Percentiles rank a stretch among this genome's conserved stretches.
phyloP scores from a whole-genome alignment of 2,797 vertebrate genomes.

The Hybognathus amarus region DNA sequence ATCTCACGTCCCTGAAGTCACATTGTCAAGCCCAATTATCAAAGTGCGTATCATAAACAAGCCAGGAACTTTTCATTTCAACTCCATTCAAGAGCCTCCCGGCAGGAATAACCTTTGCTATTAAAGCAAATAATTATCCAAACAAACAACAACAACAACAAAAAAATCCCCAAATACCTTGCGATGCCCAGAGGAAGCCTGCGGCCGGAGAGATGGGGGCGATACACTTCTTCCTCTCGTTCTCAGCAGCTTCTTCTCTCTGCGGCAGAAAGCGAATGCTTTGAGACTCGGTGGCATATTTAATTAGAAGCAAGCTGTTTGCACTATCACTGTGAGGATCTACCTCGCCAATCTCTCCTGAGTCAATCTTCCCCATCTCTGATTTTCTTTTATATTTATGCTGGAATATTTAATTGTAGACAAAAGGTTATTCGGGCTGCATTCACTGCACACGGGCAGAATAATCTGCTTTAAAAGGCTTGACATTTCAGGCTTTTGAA shows the following conservation, averaged over 20 bases:
- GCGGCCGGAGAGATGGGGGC: conserved; percentile 97
- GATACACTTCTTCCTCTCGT: conserved; percentile 94
- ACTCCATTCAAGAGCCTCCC: conserved; percentile 81
- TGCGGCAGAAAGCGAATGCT: conserved; percentile 97
- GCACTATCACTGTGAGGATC: conserved; percentile 99
- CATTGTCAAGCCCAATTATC: conserved; percentile 76
- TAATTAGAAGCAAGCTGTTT: conserved; percentile 99
- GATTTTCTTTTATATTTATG: conserved; percentile 99
- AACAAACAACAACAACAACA: conserved; percentile 80
- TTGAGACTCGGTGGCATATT: conserved; percentile 99
- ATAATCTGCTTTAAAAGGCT: conserved; percentile 99
- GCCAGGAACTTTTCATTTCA: conserved; percentile 76
- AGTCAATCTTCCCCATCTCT: conserved; percentile 99
- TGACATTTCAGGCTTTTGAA: conserved; percentile 99
- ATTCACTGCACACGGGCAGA: conserved; percentile 99
- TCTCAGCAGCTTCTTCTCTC: conserved; percentile 96
- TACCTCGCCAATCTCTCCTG: conserved; percentile 99
- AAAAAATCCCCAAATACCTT: conserved; percentile 93
- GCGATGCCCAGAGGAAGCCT: conserved; percentile 96
- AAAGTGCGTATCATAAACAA: conserved; percentile 75
- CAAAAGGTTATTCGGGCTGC: conserved; percentile 99
- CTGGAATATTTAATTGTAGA: conserved; percentile 99
- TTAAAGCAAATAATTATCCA: conserved; percentile 80
- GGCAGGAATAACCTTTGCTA: conserved; percentile 92
- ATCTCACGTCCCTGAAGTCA: conserved; percentile 67